Evolutionary conservation across 1,140 invertebrate species (phyloP).

Genomic region (Zaprionus gabonicus): DNA sequence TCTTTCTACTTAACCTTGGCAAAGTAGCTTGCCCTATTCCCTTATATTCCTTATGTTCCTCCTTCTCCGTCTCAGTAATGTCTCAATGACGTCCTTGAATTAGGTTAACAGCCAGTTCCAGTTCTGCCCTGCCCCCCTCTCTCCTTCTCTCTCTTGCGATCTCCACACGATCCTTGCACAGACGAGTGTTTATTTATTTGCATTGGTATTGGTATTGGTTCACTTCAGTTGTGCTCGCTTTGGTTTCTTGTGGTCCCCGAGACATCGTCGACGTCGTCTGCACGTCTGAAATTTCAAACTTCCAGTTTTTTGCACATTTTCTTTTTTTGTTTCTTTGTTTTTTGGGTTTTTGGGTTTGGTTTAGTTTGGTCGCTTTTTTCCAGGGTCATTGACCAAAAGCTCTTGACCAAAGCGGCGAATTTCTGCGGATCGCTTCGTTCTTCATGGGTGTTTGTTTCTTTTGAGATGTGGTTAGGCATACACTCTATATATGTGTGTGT

Average conservation of each 20-base stretch:
- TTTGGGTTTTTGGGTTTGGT: conserved; percentile 12
- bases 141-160: neutral
- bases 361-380: neutral
- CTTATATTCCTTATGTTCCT: conserved; percentile 66
- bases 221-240: neutral
- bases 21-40: conserved; percentile 84
- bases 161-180: conserved; percentile 41
- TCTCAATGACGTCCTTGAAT: conserved; percentile 84
- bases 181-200: conserved; percentile 38
- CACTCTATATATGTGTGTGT: neutral
- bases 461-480: neutral
- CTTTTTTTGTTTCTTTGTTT: conserved; percentile 15
- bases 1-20: conserved; percentile 66
- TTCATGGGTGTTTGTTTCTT: neutral
- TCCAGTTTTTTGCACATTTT: conserved; percentile 31
- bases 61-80: conserved; percentile 54
- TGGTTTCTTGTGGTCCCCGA: neutral
- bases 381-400: neutral
- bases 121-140: neutral
- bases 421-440: conserved; percentile 2
- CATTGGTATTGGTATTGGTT: conserved; percentile 43
- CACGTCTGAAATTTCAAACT: conserved; percentile 81
- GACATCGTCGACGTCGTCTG: conserved; percentile 48
- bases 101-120: conserved; percentile 79
- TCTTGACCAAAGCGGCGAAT: conserved; percentile 7